Percentiles rank a stretch among this genome's conserved stretches.
phyloP scores from a whole-genome alignment of 2,113 vertebrate genomes.

The Sclerurus mexicanus region DNA sequence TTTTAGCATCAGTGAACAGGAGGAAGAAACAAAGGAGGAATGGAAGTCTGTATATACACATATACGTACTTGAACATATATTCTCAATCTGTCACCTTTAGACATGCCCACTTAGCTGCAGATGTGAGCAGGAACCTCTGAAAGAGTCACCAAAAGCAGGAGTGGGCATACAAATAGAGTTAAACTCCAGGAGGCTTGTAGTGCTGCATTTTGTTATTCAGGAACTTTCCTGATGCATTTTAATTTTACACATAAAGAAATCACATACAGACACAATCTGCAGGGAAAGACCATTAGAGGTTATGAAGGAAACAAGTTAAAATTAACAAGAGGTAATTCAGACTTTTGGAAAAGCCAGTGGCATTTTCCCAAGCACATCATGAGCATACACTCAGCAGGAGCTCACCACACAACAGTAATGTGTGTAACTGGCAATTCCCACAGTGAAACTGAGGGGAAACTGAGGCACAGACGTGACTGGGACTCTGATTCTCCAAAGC shows the following conservation, averaged over 20 bases:
- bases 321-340: constrained; percentile 17
- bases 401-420: not conserved
- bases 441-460: not conserved
- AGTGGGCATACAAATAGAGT: constrained; percentile 50
- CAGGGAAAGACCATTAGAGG: not conserved
- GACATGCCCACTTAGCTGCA: not conserved
- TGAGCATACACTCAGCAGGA: not conserved
- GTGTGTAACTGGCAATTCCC: not conserved
- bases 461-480: not conserved
- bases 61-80: not conserved
- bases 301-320: not conserved
- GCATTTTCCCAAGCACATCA: not conserved
- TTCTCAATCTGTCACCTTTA: not conserved
- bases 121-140: constrained; percentile 54
- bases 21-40: constrained; percentile 5
- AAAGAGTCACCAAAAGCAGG: constrained; percentile 19
- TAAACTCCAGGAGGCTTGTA: constrained; percentile 49
- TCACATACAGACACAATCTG: not conserved
- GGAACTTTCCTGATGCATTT: constrained; percentile 23
- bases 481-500: not conserved
- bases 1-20: not conserved
- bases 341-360: constrained; percentile 27
- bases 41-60: not conserved
- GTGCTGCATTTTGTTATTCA: constrained; percentile 39
- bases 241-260: constrained; percentile 27